Conservation (phyloP, 2,113 vertebrate genomes). For the Myrmecophaga tridactyla region DNA sequence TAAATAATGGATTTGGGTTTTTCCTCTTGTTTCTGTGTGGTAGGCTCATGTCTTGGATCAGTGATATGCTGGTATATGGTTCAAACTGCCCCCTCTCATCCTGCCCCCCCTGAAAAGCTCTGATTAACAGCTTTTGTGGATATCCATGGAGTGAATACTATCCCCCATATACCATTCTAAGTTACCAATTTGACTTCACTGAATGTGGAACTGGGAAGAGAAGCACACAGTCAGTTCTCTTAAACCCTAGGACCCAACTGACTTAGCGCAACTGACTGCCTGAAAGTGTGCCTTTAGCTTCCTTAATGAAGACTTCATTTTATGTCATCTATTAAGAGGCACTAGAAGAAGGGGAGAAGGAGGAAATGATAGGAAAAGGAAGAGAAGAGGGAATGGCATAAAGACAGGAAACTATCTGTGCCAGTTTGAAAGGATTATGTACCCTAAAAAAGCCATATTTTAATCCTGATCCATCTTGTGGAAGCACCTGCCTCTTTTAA, state of each 20-base stretch:
- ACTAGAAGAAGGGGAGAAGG: neutral
- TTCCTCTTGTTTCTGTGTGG: neutral
- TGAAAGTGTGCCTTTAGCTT: neutral
- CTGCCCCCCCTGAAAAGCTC: no score
- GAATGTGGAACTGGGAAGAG: neutral
- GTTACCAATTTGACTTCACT: neutral
- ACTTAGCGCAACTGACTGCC: neutral
- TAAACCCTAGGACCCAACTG: neutral
- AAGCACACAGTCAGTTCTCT: rapidly evolving
- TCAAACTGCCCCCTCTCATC: neutral
- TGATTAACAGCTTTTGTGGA: neutral
- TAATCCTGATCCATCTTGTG: no score
- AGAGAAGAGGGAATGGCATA: neutral
- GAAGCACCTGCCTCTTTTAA: no score
- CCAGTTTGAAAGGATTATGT: no score
- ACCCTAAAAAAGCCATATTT: no score
- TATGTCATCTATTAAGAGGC: neutral
- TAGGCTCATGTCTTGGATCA: neutral
- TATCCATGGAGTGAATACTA: neutral
- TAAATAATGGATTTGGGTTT: neutral
- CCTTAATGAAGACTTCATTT: neutral
- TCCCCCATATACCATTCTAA: neutral
- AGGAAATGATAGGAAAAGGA: neutral
- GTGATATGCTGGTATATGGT: rapidly evolving
- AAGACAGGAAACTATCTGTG: neutral